A percentile compares a stretch with the other conserved stretches of the same genome.
Conservation (phyloP, 92 coral and sea anemone species). For the Diadumene lineata region DNA sequence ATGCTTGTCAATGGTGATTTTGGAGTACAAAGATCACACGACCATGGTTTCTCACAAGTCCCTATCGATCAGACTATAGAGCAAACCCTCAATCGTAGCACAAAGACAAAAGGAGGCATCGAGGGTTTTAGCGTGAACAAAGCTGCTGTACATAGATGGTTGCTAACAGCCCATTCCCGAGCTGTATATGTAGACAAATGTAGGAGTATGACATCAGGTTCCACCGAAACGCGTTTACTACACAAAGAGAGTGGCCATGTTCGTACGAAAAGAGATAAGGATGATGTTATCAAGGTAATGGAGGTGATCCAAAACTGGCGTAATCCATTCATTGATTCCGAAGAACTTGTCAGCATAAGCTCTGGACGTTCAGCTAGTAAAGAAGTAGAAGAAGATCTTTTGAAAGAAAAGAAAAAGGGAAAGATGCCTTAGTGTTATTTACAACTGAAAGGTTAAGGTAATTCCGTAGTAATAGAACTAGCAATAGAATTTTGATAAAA, state of each 20-base stretch:
- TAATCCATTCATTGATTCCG: constrained; percentile 60
- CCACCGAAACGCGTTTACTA: constrained; percentile 9
- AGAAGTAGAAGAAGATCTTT: constrained; percentile 38
- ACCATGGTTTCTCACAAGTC: constrained; percentile 46
- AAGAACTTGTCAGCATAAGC: constrained; percentile 52
- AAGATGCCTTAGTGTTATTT: constrained; percentile 37
- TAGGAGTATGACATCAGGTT: constrained; percentile 33
- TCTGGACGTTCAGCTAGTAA: constrained; percentile 54
- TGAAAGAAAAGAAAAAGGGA: constrained; percentile 46
- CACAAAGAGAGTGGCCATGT: constrained; percentile 56
- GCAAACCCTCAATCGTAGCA: constrained; percentile 57
- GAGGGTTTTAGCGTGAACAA: constrained; percentile 58
- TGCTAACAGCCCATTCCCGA: constrained; percentile 60
- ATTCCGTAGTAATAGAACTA: too few relatives aligned
- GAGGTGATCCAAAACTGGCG: constrained; percentile 59
- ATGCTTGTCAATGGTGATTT: constrained; percentile 55
- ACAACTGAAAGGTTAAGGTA: constrained; percentile 34
- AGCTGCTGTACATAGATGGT: constrained; percentile 63
- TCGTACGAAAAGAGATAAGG: constrained; percentile 56
- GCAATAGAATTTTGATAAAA: too few relatives aligned
- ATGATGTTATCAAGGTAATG: constrained; percentile 55
- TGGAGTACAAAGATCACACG: constrained; percentile 48
- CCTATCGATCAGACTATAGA: constrained; percentile 58
- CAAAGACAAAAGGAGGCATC: constrained; percentile 63
- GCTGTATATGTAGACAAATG: constrained; percentile 53